Evolutionary conservation across 1,140 invertebrate genomes (phyloP).

Genomic region (Euglossa dilemma): DNA sequence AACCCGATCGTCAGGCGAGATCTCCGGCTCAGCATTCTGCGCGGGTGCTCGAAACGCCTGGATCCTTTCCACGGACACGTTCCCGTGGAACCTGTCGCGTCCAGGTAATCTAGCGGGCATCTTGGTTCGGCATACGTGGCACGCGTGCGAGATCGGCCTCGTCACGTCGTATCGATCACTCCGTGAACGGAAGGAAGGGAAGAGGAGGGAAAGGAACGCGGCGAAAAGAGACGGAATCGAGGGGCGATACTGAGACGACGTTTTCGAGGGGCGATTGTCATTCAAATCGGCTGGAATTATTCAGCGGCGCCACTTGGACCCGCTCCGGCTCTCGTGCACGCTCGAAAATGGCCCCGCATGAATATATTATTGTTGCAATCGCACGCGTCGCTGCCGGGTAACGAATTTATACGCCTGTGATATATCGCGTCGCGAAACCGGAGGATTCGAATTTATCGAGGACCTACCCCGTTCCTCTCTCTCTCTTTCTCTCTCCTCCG

Average conservation of each 20-base stretch:
- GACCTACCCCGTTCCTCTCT: neutral
- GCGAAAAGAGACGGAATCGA: neutral
- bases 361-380: conserved; percentile 57
- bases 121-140: conserved; percentile 13
- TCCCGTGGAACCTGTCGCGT: neutral
- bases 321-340: conserved; percentile 13
- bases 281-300: conserved; percentile 63
- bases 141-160: conserved; percentile 22
- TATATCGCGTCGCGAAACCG: conserved; percentile 17
- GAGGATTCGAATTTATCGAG: conserved; percentile 29
- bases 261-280: conserved; percentile 56
- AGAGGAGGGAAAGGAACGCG: neutral
- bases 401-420: conserved; percentile 55
- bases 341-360: conserved; percentile 33
- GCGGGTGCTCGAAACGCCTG: fast-evolving
- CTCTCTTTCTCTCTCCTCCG: neutral
- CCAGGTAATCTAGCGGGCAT: neutral
- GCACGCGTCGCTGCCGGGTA: conserved; percentile 34
- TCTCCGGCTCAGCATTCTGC: neutral
- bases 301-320: conserved; percentile 55
- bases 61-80: too few species aligned
- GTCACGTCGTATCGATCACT: conserved; percentile 22
- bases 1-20: too few species aligned
- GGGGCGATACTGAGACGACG: conserved; percentile 19
- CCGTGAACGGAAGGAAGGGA: neutral